Base-by-base conservation (phyloP, 30 jellyfish, hydroid and myxozoan genomes). In the Haliclystus octoradiatus region DNA sequence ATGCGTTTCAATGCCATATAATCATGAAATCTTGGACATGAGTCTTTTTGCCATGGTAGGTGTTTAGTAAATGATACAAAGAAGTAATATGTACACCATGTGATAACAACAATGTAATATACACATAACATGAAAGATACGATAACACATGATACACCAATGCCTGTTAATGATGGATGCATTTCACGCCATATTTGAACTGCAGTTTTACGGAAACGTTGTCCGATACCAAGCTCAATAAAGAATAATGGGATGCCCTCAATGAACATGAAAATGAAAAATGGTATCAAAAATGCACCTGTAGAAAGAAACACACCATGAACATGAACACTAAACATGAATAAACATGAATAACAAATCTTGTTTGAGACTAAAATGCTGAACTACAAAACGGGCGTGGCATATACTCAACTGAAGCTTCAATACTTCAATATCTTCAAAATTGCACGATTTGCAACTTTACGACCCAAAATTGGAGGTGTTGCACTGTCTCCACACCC, bases 271-370 rank as follows among this genome's bases (percentile, higher is more conserved):
- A 86, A 80, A 69, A 74, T 86, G 78, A 86, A 67, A 47, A 76
- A 86, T 25, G 96, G 96, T 34, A 86, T 79, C 23, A 86, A 83
- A 67, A 86, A 86, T 3, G 92, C 94, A 52, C 96, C 96, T 86
- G 32, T 15, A 75, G 70, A 33, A 24, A 66, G n/a, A n/a, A n/a
- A n/a, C n/a, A n/a, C n/a, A n/a, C n/a, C n/a, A n/a, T n/a, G n/a
- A n/a, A n/a, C n/a, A n/a, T 40, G 57, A 5, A 40, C 14, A 40
- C 57, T 5, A 40, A 40, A 5, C 57, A 19, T 19, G 19, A 19
- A 9, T 19, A 40, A 40, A 40, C 57, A 5, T 40, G 19, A 40
- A 40, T 40, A 40, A 40, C 19, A 40, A 40, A 40, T 5, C 9
- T 40, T 40, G 57, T 40, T 40, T 19, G 9, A 9, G 9, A 5